Percentiles rank a stretch among this genome's conserved stretches.
Conservation (phyloP, 2,888 invertebrate species). For the Griposia aprilina region DNA sequence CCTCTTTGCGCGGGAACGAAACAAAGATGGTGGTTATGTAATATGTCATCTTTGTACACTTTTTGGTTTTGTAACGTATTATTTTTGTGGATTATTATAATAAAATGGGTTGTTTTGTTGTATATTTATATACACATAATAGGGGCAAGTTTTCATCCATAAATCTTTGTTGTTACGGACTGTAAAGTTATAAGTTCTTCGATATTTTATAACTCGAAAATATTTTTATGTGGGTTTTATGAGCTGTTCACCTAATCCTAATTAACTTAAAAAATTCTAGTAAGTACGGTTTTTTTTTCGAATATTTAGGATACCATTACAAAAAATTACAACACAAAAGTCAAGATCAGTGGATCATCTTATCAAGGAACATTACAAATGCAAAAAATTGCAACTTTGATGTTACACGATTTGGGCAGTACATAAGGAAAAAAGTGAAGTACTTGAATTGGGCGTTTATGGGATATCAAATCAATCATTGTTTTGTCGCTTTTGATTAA, state of each 20-base stretch:
- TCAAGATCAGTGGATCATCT: too few species aligned
- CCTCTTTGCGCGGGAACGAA: slow-evolving; percentile 24
- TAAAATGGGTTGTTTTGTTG: not conserved
- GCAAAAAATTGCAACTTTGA: not conserved
- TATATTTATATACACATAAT: too few species aligned
- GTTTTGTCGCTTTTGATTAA: not conserved
- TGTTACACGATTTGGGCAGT: slow-evolving; percentile 5
- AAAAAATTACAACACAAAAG: not conserved
- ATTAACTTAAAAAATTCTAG: too few species aligned
- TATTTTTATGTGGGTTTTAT: too few species aligned
- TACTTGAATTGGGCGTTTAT: slow-evolving; percentile 14
- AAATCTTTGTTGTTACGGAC: too few species aligned
- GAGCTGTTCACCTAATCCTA: too few species aligned
- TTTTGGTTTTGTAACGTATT: slow-evolving; percentile 39
- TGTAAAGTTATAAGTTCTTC: too few species aligned
- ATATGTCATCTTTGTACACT: slow-evolving; percentile 39
- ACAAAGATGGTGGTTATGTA: slow-evolving; percentile 53
- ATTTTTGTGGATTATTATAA: slow-evolving; percentile 22
- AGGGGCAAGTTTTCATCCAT: too few species aligned
- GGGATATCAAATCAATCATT: slow-evolving; percentile 13
- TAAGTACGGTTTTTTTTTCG: not conserved
- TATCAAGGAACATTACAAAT: not conserved
- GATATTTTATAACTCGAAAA: too few species aligned
- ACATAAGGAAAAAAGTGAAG: not conserved
- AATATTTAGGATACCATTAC: not conserved